These are phyloP conservation scores for Microplitis manilae DNA, from an alignment of 2,888 invertebrate species.

Conservation along the genomic window DNA sequence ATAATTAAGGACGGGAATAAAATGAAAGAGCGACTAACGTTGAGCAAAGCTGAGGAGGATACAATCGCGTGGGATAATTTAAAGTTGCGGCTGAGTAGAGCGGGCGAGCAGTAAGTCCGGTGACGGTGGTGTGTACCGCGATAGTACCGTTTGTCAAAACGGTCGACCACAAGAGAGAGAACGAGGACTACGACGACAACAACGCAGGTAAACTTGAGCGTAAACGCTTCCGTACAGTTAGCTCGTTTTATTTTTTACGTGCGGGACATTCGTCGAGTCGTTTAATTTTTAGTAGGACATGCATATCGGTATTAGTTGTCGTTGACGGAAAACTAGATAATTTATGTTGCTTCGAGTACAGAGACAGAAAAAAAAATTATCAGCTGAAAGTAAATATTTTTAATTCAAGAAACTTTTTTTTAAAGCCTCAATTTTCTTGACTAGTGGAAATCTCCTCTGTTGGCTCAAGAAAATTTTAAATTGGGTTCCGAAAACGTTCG, in stretches of 20 bases:
- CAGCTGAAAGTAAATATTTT: too few relatives aligned
- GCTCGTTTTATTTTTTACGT: constrained; percentile 8
- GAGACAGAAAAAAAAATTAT: too few relatives aligned
- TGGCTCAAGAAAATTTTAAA: too few relatives aligned
- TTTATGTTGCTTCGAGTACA: too few relatives aligned
- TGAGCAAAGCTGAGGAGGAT: constrained; percentile 17
- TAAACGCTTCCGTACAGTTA: constrained; percentile 62
- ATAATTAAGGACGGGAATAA: constrained; percentile 12
- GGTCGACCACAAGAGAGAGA: constrained; percentile 51
- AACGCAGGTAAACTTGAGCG: constrained; percentile 60
- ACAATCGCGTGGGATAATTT: constrained; percentile 34
- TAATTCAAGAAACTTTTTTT: too few relatives aligned
- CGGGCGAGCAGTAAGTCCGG: constrained; percentile 21
- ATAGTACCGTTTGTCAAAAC: constrained; percentile 68
- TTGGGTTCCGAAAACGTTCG: too few relatives aligned
- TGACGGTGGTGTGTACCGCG: constrained; percentile 30
- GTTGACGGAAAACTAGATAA: too few relatives aligned
- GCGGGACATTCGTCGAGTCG: not conserved
- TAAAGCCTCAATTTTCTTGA: too few relatives aligned
- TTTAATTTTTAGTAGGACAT: constrained; percentile 16
- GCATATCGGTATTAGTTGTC: not conserved
- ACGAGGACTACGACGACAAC: not conserved
- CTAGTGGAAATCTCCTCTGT: too few relatives aligned
- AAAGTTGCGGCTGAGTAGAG: constrained; percentile 26
- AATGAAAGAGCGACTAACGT: not conserved